These are phyloP conservation scores for Bos javanicus DNA, from an alignment of 2,113 vertebrate genomes.

Conservation along the genomic window DNA sequence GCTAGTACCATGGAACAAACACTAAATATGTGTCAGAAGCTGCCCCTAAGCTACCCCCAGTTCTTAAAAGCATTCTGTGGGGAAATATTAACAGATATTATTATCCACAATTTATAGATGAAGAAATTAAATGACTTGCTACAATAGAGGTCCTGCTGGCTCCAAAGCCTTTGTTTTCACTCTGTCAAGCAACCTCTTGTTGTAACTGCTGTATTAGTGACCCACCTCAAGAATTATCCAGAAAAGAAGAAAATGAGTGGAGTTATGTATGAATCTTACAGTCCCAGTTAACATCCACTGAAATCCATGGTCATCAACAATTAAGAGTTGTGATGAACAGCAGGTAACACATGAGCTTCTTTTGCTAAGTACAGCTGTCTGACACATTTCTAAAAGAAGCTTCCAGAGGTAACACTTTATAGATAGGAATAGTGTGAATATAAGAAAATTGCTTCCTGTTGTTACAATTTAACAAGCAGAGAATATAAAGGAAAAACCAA, in stretches of 20 bases:
- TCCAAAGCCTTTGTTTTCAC: neutral
- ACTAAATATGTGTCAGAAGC: neutral
- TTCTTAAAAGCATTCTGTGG: neutral
- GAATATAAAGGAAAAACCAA: neutral
- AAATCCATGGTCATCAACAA: neutral
- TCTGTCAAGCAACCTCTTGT: neutral
- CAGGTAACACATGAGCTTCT: neutral
- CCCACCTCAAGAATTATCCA: neutral
- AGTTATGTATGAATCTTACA: neutral
- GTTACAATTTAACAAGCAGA: neutral
- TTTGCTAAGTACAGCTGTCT: conserved; percentile 17
- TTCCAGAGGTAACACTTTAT: conserved; percentile 42
- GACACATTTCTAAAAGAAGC: conserved; percentile 43
- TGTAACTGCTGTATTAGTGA: neutral
- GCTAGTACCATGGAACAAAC: neutral
- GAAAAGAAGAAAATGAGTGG: neutral
- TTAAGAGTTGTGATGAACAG: conserved; percentile 10
- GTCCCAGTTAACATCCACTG: neutral
- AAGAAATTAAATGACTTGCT: neutral
- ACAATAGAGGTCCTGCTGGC: neutral
- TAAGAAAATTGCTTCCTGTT: conserved; percentile 14
- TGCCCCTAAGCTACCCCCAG: neutral
- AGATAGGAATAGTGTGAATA: neutral
- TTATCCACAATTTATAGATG: neutral
- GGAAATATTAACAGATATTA: neutral